Evolutionary conservation across 2,797 vertebrate species (phyloP), one percentile per base, ranked within the genome.

Genomic region (Gadopsis marmoratus): DNA sequence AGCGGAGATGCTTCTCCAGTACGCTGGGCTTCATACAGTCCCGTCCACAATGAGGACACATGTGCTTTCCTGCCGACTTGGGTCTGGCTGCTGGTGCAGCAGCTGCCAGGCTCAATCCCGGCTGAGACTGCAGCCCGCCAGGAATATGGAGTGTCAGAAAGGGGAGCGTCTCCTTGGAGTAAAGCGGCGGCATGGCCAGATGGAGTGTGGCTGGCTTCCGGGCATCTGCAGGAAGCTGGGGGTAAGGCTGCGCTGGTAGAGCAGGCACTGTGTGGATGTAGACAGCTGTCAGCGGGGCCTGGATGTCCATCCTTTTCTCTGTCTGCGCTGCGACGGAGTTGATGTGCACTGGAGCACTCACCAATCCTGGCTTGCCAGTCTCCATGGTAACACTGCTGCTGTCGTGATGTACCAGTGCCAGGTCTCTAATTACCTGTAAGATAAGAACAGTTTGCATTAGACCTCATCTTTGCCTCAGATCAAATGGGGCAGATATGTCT

Each of bases 21-120:
- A 99, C 98, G 31, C 98, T 99, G 90, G 98, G 98, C 87, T 99
- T 99, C 92, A 97, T 91, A 73, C 98, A 99, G 82, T 99, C 98
- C 37, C 98, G 94, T 60, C 97, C 96, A 5, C 98, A 99, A 85
- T 99, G 97, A 7, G 93, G 94, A 86, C 98, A 99, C 78, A 98
- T 89, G 2, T 98, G 96, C 80, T 97, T 98, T 61, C 97, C 96
- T 1, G 95, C 87, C 0, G 95, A 96, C 81, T 96, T 97, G 8
- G 90, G 89, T 88, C 94, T 97, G 21, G 93, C 87, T 0, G 84
- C 81, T 53, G 93, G 92, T 74, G 93, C 86, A 37, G 87, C 39
- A 43, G 87, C 68, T 55, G 82, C 65, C 71, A 92, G 45, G 12
- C 84, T 93, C 65, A 90, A 21, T 60, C 86, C 92, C 0, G 93